Base-by-base conservation (phyloP, 2,797 vertebrate genomes). In the Kryptolebias ocellatus region DNA sequence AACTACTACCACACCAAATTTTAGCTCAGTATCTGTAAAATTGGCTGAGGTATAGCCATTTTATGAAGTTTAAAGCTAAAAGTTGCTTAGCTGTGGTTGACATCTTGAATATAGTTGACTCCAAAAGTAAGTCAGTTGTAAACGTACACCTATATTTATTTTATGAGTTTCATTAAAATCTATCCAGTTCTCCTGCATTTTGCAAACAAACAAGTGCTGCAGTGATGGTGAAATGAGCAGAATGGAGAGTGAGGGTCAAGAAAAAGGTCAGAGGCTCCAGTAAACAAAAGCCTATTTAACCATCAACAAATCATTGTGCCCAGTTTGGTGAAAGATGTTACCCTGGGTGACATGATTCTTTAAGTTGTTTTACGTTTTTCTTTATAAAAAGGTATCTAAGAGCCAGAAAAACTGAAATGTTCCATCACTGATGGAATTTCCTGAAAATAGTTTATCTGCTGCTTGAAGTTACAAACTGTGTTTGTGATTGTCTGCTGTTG, bases 281-380 rank as follows among this genome's bases (percentile, higher is more conserved):
- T 81, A 84, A 90, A 89, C 90, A 87, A 79, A 72, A 51, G 72
- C 29, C 47, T 87, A 62, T 92, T 92, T 89, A 86, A 49, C 84
- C 74, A 77, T 79, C 90, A 92, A 92, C 88, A 90, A 74, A 72
- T 78, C 68, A 72, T 45, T 65, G 65, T 49, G 47, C 50, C 79
- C 64, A 10, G 2, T 6, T 44, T 62, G 58, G 14, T 84, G 76
- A 87, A 20, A n/a, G 70, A 81, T 62, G 57, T 64, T 47, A 80
- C 83, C 84, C 72, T 57, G 62, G 76, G 85, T 78, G 76, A 84
- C 72, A 46, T 1, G 16, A 45, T 29, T 74, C 54, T 63, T 51
- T 16, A 3, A 10, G 10, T 37, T 24, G 20, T 24, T 34, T 9
- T 34, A 34, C 9, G 9, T 34, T 34, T 34, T 9, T 5, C 31